phyloP scores from a whole-genome alignment of 2,797 vertebrate genomes.

The Lacerta bilineata region DNA sequence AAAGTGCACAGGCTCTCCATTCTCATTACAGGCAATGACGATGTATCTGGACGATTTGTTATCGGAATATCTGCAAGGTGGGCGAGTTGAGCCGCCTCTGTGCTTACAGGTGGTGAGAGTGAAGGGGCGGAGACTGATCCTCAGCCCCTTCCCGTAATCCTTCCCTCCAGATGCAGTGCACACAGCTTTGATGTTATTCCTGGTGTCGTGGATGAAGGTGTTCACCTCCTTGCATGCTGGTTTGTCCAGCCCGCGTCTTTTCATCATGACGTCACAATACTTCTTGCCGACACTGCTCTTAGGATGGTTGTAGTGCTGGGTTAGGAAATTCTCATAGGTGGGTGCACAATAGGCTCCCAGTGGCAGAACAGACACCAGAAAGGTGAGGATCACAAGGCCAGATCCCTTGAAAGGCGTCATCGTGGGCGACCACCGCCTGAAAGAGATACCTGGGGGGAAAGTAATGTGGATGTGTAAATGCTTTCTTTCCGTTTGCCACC shows the following conservation, averaged over 20 bases:
- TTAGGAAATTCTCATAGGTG: not conserved
- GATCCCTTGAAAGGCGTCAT: not conserved
- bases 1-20: not conserved
- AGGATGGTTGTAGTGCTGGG: conserved; percentile 4
- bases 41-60: not conserved
- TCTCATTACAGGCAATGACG: not conserved
- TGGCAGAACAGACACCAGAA: not conserved
- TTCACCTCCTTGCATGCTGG: conserved; percentile 13
- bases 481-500: too few relatives aligned
- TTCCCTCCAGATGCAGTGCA: not conserved
- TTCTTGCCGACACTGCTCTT: not conserved
- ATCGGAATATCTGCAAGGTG: conserved; percentile 18
- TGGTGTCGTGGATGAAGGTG: conserved; percentile 11
- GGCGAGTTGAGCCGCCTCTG: not conserved
- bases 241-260: not conserved
- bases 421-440: too few relatives aligned
- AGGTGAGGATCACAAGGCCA: not conserved
- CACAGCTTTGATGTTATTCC: not conserved
- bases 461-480: too few relatives aligned
- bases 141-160: not conserved
- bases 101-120: conserved; percentile 14
- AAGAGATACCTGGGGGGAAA: too few relatives aligned
- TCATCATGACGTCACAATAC: conserved; percentile 26
- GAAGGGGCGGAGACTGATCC: not conserved
- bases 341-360: not conserved